Percentiles rank a stretch among this genome's conserved stretches.
phyloP scores from a whole-genome alignment of 2,888 invertebrate species.

The Biston betularia region DNA sequence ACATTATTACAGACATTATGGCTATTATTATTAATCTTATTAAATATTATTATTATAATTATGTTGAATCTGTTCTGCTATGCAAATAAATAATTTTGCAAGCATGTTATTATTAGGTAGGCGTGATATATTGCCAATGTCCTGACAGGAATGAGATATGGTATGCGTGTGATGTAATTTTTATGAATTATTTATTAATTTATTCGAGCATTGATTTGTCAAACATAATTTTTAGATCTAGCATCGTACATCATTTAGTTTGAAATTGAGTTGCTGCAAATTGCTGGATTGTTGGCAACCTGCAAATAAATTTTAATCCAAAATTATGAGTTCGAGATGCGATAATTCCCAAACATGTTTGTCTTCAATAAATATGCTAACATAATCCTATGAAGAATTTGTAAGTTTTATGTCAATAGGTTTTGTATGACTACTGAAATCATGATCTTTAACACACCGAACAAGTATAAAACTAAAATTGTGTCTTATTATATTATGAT shows the following conservation, averaged over 20 bases:
- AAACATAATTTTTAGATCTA: slow-evolving; percentile 32
- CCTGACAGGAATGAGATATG: slow-evolving; percentile 48
- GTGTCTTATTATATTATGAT: no score
- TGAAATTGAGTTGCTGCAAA: slow-evolving; percentile 24
- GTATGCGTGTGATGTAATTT: slow-evolving; percentile 48
- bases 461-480: neutral
- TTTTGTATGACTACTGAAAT: neutral
- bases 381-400: neutral
- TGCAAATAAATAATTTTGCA: slow-evolving; percentile 71
- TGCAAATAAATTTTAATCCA: slow-evolving; percentile 11
- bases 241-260: slow-evolving; percentile 23
- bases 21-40: slow-evolving; percentile 37
- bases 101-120: slow-evolving; percentile 55
- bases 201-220: slow-evolving; percentile 39
- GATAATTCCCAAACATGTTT: neutral
- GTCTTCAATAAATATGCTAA: neutral
- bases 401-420: neutral
- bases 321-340: neutral
- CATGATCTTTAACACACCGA: neutral
- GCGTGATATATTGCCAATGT: slow-evolving; percentile 55
- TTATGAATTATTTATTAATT: slow-evolving; percentile 42
- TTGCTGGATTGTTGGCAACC: slow-evolving; percentile 13
- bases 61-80: slow-evolving; percentile 47
- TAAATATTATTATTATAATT: slow-evolving; percentile 26
- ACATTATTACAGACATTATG: slow-evolving; percentile 19